These are phyloP conservation scores for Drosophila sordidapex DNA, from an alignment of 2,888 invertebrate genomes.

Conservation along the genomic window DNA sequence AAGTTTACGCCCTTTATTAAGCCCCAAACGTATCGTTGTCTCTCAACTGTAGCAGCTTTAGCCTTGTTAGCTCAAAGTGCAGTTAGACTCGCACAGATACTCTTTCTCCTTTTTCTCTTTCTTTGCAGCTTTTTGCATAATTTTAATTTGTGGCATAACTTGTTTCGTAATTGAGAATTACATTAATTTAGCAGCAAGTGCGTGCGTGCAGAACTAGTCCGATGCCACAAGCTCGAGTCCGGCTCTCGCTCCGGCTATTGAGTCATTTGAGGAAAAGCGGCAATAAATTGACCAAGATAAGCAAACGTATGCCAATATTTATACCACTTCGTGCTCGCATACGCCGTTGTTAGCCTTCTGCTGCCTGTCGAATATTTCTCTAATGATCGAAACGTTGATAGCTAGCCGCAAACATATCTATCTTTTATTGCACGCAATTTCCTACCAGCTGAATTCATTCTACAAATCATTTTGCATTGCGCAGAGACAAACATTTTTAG, in stretches of 20 bases:
- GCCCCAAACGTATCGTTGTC: constrained; percentile 2
- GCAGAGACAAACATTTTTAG: constrained; percentile 64
- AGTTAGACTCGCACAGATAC: constrained; percentile 24
- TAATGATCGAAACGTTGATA: constrained; percentile 74
- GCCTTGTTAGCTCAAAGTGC: constrained; percentile 44
- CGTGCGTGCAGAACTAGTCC: constrained; percentile 76
- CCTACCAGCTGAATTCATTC: constrained; percentile 68
- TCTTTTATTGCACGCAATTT: constrained; percentile 78
- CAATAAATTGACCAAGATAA: constrained; percentile 75
- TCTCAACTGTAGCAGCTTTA: constrained; percentile 2
- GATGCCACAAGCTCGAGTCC: constrained; percentile 19
- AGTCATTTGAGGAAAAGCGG: constrained; percentile 74
- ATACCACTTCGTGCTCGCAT: constrained; percentile 44
- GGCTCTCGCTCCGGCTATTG: constrained; percentile 50
- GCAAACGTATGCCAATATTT: constrained; percentile 62
- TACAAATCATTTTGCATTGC: constrained; percentile 66
- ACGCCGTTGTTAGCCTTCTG: constrained; percentile 33
- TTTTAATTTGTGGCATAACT: constrained; percentile 80
- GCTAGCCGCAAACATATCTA: constrained; percentile 73
- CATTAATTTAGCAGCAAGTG: constrained; percentile 77
- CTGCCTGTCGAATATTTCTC: constrained; percentile 57
- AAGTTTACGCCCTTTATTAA: constrained; percentile 63
- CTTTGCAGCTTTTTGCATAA: constrained; percentile 58
- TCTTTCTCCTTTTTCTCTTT: constrained; percentile 15
- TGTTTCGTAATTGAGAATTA: constrained; percentile 82